phyloP scores from a whole-genome alignment of 1,140 invertebrate genomes.

The Orius insidiosus region DNA sequence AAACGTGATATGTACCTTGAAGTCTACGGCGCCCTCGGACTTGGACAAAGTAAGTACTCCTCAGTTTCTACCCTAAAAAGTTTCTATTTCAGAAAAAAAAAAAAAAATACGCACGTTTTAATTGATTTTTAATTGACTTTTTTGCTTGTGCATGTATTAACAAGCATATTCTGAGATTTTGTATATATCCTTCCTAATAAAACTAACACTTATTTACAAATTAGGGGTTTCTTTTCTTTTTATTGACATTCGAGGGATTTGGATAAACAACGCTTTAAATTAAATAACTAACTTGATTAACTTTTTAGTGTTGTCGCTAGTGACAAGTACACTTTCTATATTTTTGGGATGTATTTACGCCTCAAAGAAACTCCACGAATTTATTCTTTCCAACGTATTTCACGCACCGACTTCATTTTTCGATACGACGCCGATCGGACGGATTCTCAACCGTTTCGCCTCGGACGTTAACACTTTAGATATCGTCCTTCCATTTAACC shows the following conservation, averaged over 20 bases:
- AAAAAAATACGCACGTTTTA: too few species aligned
- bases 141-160: too few species aligned
- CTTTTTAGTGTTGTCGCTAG: too few species aligned
- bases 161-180: too few species aligned
- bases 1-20: constrained; percentile 65
- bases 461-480: constrained; percentile 48
- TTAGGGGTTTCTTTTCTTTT: too few species aligned
- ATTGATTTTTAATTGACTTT: too few species aligned
- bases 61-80: neutral
- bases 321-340: constrained; percentile 4
- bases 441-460: constrained; percentile 71
- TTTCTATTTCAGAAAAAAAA: too few species aligned
- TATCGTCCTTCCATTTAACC: constrained; percentile 36
- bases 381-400: constrained; percentile 56
- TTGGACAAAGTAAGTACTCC: constrained; percentile 61
- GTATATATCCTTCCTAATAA: too few species aligned
- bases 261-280: too few species aligned
- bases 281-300: too few species aligned
- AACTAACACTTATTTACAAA: too few species aligned
- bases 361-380: constrained; percentile 33
- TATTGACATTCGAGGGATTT: too few species aligned
- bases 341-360: constrained; percentile 38
- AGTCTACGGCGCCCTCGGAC: constrained; percentile 70
- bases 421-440: constrained; percentile 72
- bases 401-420: constrained; percentile 62